Percentiles rank a stretch among this genome's conserved stretches.
Conservation (phyloP, 2,797 vertebrate species). For the Enteromius paludinosus region DNA sequence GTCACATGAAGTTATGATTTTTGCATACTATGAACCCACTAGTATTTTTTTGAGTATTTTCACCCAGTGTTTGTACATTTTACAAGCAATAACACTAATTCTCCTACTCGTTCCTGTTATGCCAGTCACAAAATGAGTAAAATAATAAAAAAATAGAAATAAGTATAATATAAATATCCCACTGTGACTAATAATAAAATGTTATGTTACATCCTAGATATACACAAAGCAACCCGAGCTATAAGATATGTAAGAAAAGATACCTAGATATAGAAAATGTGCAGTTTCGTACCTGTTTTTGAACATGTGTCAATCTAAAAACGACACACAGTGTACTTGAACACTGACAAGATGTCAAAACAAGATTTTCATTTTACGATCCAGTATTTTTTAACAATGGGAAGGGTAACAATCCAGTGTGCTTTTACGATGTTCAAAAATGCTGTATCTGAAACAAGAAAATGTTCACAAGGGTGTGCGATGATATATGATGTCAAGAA, state of each 20-base stretch:
- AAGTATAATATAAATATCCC: neutral
- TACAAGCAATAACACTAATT: neutral
- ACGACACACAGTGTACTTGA: neutral
- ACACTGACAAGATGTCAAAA: neutral
- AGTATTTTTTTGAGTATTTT: neutral
- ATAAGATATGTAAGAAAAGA: neutral
- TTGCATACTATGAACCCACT: neutral
- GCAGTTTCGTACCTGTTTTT: neutral
- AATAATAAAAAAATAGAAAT: too few relatives aligned
- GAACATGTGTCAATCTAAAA: neutral
- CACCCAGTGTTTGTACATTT: neutral
- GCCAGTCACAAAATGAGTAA: neutral
- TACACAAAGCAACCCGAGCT: neutral
- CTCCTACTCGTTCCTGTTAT: neutral
- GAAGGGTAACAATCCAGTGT: neutral
- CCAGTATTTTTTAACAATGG: neutral
- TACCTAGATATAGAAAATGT: neutral
- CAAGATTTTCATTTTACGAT: conserved; percentile 6
- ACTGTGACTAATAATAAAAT: neutral
- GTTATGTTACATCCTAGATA: neutral
- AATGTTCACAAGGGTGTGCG: conserved; percentile 28
- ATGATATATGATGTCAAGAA: conserved; percentile 46
- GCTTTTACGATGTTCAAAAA: conserved; percentile 17
- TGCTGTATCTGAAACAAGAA: conserved; percentile 25
- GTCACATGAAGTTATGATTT: neutral